A percentile compares a stretch with the other conserved stretches of the same genome.
These are phyloP conservation scores for Lottia scabra DNA, from an alignment of 2,888 invertebrate genomes.

Conservation along the genomic window DNA sequence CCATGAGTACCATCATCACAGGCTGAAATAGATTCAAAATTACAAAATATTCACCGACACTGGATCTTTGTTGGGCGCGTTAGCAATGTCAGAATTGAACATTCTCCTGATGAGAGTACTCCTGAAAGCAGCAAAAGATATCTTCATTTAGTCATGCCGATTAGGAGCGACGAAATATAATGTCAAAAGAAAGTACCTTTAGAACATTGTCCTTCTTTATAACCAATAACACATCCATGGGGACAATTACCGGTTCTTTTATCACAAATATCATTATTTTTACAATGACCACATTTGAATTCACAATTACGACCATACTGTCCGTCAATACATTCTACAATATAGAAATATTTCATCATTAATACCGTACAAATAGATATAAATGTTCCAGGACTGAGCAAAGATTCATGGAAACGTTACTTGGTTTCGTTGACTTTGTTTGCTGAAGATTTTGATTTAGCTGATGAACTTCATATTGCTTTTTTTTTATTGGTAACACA, in stretches of 20 bases:
- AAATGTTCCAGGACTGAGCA: too few species aligned
- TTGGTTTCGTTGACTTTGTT: too few species aligned
- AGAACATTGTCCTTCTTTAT: conserved; percentile 38
- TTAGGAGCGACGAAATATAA: too few species aligned
- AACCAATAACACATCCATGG: conserved; percentile 28
- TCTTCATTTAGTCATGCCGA: too few species aligned
- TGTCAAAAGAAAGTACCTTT: conserved; percentile 15
- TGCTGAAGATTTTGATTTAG: too few species aligned
- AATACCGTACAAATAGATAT: too few species aligned
- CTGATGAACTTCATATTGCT: too few species aligned
- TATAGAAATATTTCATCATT: too few species aligned
- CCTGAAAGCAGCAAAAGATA: too few species aligned
- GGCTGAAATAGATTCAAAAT: conserved; percentile 10
- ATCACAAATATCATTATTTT: conserved; percentile 29
- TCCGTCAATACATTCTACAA: conserved; percentile 49
- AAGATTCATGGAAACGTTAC: too few species aligned
- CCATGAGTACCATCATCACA: conserved; percentile 41
- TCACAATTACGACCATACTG: conserved; percentile 60
- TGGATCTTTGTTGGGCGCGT: neutral
- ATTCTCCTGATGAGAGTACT: too few species aligned
- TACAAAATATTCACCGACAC: neutral
- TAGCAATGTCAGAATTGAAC: neutral
- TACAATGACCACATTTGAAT: conserved; percentile 50
- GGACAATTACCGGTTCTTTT: conserved; percentile 16
- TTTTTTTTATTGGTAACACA: too few species aligned